These are phyloP conservation scores for Neofelis nebulosa DNA, from an alignment of 2,113 vertebrate genomes.

Conservation along the genomic window DNA sequence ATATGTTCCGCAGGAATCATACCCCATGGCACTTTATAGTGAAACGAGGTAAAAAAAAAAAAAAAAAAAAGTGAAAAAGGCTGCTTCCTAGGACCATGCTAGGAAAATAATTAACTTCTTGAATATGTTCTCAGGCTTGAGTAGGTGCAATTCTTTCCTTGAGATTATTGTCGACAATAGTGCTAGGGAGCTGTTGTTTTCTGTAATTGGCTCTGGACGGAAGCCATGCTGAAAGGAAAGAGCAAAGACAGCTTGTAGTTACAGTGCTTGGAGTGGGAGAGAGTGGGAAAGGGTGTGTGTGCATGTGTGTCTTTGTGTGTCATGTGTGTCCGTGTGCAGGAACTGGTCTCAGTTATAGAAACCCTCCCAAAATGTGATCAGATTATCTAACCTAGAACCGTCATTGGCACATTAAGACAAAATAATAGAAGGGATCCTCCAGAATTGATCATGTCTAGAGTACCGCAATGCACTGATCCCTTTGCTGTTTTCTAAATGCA, in stretches of 20 bases:
- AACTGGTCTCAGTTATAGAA: conserved; percentile 34
- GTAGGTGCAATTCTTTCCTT: conserved; percentile 78
- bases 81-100: conserved; percentile 53
- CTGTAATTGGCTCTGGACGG: conserved; percentile 82
- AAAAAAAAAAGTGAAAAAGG: background rate
- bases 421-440: background rate
- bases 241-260: conserved; percentile 68
- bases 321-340: background rate
- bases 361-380: background rate
- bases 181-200: conserved; percentile 79
- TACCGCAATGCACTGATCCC: background rate
- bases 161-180: conserved; percentile 72
- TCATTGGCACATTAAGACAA: background rate
- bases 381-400: background rate
- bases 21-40: conserved; percentile 72
- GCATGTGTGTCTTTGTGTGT: background rate
- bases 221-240: conserved; percentile 78
- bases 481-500: background rate
- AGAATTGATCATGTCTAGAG: background rate
- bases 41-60: conserved; percentile 75
- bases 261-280: background rate
- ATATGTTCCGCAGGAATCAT: conserved; percentile 82
- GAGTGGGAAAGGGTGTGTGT: background rate
- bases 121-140: conserved; percentile 81
- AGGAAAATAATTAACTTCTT: conserved; percentile 81